phyloP scores from a whole-genome alignment of 1,140 invertebrate genomes.

The Papilio aristodemus region DNA sequence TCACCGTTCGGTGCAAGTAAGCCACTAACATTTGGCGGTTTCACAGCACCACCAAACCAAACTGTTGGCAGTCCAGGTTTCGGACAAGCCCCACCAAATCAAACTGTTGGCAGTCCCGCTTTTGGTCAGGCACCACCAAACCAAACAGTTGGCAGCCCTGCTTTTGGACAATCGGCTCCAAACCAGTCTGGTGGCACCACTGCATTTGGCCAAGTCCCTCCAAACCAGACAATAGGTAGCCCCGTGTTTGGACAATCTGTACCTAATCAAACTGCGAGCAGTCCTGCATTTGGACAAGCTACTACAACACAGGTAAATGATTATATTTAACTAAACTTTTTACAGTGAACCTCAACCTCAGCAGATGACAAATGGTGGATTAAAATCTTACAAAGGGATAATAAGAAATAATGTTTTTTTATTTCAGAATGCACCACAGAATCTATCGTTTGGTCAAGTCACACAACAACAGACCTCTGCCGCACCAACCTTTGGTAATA shows the following conservation, averaged over 20 bases:
- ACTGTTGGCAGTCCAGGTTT: conserved; percentile 66
- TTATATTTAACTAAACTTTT: too few relatives aligned
- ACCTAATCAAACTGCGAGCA: conserved; percentile 63
- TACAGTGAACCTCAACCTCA: too few relatives aligned
- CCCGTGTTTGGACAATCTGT: conserved; percentile 57
- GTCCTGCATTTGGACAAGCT: conserved; percentile 24
- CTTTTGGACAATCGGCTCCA: conserved; percentile 39
- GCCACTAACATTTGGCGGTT: conserved; percentile 56
- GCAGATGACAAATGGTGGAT: too few relatives aligned
- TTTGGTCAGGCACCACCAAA: neutral
- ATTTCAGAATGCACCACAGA: conserved; percentile 48
- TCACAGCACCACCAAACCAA: conserved; percentile 64
- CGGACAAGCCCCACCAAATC: conserved; percentile 60
- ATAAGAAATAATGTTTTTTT: too few relatives aligned
- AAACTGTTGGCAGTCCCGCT: conserved; percentile 53
- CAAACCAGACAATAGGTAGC: conserved; percentile 40
- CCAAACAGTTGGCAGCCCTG: conserved; percentile 40
- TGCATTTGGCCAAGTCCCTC: neutral
- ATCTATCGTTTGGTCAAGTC: conserved; percentile 48
- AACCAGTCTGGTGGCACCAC: neutral
- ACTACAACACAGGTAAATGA: neutral
- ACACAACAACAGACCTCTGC: conserved; percentile 47
- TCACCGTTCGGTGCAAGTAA: conserved; percentile 58
- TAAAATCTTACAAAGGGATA: too few relatives aligned
- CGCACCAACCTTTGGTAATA: conserved; percentile 57